Percentiles rank a stretch among this genome's conserved stretches.
Evolutionary conservation across 2,113 vertebrate species (phyloP).

Genomic region (Ictidomys tridecemlineatus): DNA sequence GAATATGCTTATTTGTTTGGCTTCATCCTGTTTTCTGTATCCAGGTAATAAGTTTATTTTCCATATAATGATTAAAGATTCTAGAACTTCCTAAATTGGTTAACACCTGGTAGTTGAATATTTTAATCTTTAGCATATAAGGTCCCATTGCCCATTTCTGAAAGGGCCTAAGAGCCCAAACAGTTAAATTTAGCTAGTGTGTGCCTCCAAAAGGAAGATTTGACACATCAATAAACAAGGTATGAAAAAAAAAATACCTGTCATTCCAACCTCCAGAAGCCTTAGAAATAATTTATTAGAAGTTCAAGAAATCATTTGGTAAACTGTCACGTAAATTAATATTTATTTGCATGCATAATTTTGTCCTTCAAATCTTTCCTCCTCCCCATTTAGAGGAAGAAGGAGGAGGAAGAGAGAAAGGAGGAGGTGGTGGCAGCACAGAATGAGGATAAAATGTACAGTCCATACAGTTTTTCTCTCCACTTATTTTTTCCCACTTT

Average conservation of each 20-base stretch:
- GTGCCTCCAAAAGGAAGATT: not conserved
- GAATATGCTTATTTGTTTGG: not conserved
- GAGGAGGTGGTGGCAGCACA: not conserved
- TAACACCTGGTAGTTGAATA: not conserved
- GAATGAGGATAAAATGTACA: not conserved
- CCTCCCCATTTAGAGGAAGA: not conserved
- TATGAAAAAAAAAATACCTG: not conserved
- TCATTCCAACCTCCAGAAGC: not conserved
- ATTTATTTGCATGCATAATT: constrained; percentile 7
- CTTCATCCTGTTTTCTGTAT: not conserved
- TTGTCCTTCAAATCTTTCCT: not conserved
- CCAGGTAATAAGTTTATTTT: not conserved
- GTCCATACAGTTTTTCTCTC: not conserved
- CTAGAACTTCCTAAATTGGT: not conserved
- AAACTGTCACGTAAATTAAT: constrained; percentile 19
- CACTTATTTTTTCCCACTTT: not conserved
- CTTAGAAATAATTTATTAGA: constrained; percentile 28
- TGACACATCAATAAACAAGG: not conserved
- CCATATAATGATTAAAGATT: not conserved
- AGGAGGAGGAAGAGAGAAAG: not conserved
- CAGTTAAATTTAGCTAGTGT: constrained; percentile 1
- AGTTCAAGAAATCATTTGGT: constrained; percentile 1
- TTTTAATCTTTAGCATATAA: constrained; percentile 17
- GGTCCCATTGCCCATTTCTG: not conserved
- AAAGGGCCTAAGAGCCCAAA: not conserved